Percentiles rank a stretch among this genome's conserved stretches.
Conservation (phyloP, 1,140 invertebrate genomes). For the Trachelipus rathkii region DNA sequence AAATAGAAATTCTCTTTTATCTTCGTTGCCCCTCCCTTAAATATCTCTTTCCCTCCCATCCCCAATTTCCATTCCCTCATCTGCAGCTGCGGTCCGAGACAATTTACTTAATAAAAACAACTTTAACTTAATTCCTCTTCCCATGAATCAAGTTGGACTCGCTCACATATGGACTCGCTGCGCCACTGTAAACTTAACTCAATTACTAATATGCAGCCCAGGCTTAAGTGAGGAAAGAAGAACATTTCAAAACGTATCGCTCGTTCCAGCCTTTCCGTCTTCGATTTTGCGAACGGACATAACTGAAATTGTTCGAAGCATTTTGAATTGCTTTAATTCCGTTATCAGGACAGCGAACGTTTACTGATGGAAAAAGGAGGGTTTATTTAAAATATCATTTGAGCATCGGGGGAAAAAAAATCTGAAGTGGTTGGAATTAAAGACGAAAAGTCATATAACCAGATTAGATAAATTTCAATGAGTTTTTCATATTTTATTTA, state of each 20-base stretch:
- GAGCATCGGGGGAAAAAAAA: not conserved
- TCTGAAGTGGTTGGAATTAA: slow-evolving; percentile 1
- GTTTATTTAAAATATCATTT: slow-evolving; percentile 7
- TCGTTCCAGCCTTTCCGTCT: not conserved
- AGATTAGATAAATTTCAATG: no score
- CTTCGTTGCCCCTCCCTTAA: not conserved
- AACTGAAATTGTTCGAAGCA: slow-evolving; percentile 20
- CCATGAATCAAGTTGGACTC: slow-evolving; percentile 27
- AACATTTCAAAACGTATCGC: not conserved
- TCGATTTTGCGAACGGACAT: slow-evolving; percentile 23
- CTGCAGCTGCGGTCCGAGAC: slow-evolving; percentile 26
- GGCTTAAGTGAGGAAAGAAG: slow-evolving; percentile 14
- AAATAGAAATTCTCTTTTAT: slow-evolving; percentile 9
- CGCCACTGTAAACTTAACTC: slow-evolving; percentile 40
- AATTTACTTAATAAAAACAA: slow-evolving; percentile 24
- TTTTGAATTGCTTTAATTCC: slow-evolving; percentile 24
- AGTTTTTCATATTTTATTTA: no score
- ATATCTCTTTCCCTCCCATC: not conserved
- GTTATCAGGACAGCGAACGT: slow-evolving; percentile 30
- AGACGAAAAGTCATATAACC: slow-evolving; percentile 4
- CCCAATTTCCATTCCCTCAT: not conserved
- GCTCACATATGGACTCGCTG: slow-evolving; percentile 17
- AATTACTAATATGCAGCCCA: slow-evolving; percentile 42
- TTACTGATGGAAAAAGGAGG: not conserved
- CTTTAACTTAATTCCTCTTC: slow-evolving; percentile 29